These are phyloP conservation scores for Elephantulus edwardii DNA, from an alignment of 2,113 vertebrate genomes.

Conservation along the genomic window DNA sequence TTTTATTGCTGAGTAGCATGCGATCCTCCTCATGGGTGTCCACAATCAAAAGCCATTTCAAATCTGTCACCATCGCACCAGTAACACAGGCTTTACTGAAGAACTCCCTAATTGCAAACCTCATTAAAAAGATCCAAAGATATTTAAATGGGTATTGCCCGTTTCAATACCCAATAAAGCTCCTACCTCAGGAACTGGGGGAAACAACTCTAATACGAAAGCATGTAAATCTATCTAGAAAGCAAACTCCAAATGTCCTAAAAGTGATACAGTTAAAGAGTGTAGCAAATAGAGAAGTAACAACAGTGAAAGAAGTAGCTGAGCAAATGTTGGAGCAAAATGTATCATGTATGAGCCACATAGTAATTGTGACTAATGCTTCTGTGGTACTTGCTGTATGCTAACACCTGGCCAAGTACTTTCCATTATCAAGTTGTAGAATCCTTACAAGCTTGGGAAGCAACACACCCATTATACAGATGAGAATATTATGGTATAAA, in stretches of 20 bases:
- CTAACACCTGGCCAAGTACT: neutral
- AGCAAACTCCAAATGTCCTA: neutral
- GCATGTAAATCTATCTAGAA: neutral
- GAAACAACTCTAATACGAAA: neutral
- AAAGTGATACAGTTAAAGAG: neutral
- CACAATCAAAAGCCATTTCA: neutral
- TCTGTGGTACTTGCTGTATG: too few species aligned
- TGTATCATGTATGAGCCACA: neutral
- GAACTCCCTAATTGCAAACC: neutral
- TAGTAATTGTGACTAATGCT: fast-evolving
- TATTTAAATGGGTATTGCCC: neutral
- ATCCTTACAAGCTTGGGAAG: fast-evolving
- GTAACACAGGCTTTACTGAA: neutral
- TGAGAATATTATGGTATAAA: neutral
- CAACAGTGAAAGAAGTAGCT: neutral
- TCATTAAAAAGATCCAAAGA: neutral
- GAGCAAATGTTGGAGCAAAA: neutral
- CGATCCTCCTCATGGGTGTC: neutral
- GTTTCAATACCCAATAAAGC: neutral
- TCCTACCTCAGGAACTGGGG: neutral
- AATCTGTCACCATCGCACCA: too few species aligned
- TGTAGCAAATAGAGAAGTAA: neutral
- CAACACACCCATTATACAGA: fast-evolving
- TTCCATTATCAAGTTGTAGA: too few species aligned
- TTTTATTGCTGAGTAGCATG: neutral